These are phyloP conservation scores for Caenorhabditis inopinata DNA, from an alignment of 1,140 invertebrate species.

Conservation along the genomic window DNA sequence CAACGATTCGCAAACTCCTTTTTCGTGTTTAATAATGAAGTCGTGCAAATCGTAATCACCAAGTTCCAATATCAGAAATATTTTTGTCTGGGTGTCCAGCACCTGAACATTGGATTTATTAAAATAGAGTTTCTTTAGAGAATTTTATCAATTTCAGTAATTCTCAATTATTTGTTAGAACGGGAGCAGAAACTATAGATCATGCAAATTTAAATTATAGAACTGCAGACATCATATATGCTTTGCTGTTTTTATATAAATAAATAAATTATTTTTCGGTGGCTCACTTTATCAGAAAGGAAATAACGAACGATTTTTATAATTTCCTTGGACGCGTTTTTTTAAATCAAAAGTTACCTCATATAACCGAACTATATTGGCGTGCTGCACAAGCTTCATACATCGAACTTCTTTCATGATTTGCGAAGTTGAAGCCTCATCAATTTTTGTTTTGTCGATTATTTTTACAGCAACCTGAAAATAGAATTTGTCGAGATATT, in stretches of 20 bases:
- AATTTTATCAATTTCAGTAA: too few relatives aligned
- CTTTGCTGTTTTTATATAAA: too few relatives aligned
- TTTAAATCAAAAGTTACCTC: conserved; percentile 71
- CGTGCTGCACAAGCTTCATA: conserved; percentile 98
- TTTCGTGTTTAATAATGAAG: conserved; percentile 95
- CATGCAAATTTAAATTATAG: too few relatives aligned
- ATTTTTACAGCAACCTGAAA: conserved; percentile 73
- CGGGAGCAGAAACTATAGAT: too few relatives aligned
- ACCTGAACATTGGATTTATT: conserved; percentile 67
- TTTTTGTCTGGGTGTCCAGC: conserved; percentile 83
- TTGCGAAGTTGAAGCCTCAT: conserved; percentile 91
- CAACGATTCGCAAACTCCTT: conserved; percentile 72
- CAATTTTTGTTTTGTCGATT: conserved; percentile 96
- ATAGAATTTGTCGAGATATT: background rate
- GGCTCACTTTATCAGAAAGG: background rate
- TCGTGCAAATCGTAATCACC: conserved; percentile 99
- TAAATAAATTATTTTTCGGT: too few relatives aligned
- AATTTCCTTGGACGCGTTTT: background rate
- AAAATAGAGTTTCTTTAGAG: too few relatives aligned
- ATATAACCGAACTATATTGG: conserved; percentile 93
- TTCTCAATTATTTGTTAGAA: too few relatives aligned
- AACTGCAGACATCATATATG: too few relatives aligned
- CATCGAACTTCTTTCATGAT: conserved; percentile 88
- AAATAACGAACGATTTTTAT: background rate
- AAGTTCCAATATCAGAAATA: conserved; percentile 84